A percentile compares a stretch with the other conserved stretches of the same genome.
Evolutionary conservation across 1,140 invertebrate species (phyloP).

Genomic region (Ladona fulva): DNA sequence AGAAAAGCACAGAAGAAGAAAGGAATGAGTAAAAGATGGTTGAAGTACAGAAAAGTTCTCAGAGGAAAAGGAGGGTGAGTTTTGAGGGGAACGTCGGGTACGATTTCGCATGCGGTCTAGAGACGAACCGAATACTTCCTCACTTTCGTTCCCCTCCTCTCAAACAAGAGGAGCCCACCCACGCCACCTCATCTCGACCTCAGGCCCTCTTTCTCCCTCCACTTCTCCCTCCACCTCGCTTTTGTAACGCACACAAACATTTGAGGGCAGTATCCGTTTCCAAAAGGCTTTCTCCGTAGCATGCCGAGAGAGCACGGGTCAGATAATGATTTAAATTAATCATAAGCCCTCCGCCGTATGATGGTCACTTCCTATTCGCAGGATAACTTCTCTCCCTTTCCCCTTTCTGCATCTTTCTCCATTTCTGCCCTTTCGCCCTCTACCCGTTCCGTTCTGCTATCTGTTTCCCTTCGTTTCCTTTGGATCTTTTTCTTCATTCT

Average conservation of each 20-base stretch:
- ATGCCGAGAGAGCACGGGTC: neutral
- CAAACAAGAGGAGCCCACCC: neutral
- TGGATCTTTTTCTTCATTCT: neutral
- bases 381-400: neutral
- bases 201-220: neutral
- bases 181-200: neutral
- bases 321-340: constrained; percentile 7
- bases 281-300: neutral
- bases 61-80: no score
- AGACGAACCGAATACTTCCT: no score
- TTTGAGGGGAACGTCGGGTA: no score
- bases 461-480: neutral
- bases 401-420: neutral
- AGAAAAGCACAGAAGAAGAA: no score
- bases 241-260: constrained; percentile 1
- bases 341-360: neutral
- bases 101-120: no score
- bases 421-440: neutral
- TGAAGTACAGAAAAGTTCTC: no score
- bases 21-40: no score
- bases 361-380: neutral
- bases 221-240: neutral
- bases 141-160: no score
- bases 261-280: neutral
- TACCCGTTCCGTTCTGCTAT: neutral